phyloP scores from a whole-genome alignment of 2,113 vertebrate species.

The Brienomyrus brachyistius region DNA sequence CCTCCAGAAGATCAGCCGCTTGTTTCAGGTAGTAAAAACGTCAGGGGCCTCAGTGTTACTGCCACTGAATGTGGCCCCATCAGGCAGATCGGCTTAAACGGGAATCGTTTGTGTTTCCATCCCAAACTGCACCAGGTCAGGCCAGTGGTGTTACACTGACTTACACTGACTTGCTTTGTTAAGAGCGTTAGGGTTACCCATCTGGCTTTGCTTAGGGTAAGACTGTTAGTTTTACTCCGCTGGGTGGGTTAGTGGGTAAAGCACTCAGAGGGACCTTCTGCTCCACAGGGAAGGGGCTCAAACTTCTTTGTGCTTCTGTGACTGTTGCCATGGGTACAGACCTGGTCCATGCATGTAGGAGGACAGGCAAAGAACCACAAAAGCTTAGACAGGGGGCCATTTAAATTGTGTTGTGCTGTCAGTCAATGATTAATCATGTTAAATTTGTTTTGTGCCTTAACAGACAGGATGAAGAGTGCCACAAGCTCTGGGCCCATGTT shows the following conservation, averaged over 20 bases:
- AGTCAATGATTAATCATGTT: slow-evolving; percentile 17
- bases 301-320: not conserved
- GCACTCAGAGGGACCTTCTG: slow-evolving; percentile 20
- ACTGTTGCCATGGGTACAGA: not conserved
- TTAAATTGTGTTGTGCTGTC: slow-evolving; percentile 1
- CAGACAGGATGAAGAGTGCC: not conserved
- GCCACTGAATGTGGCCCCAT: not conserved
- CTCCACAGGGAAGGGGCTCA: not conserved
- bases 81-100: not conserved
- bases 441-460: slow-evolving; percentile 13
- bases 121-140: not conserved
- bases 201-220: not conserved
- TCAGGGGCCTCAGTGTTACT: not conserved
- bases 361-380: not conserved
- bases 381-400: not conserved
- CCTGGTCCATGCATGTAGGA: not conserved
- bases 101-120: not conserved
- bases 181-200: not conserved
- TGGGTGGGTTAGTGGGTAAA: not conserved
- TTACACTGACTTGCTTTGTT: not conserved
- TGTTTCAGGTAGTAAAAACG: not conserved
- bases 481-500: not conserved
- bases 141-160: not conserved
- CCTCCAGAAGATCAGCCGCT: slow-evolving; percentile 30
- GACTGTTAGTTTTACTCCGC: not conserved